A percentile compares a stretch with the other conserved stretches of the same genome.
Conservation (phyloP, 1,140 invertebrate species). For the Macrostomum lignano region DNA sequence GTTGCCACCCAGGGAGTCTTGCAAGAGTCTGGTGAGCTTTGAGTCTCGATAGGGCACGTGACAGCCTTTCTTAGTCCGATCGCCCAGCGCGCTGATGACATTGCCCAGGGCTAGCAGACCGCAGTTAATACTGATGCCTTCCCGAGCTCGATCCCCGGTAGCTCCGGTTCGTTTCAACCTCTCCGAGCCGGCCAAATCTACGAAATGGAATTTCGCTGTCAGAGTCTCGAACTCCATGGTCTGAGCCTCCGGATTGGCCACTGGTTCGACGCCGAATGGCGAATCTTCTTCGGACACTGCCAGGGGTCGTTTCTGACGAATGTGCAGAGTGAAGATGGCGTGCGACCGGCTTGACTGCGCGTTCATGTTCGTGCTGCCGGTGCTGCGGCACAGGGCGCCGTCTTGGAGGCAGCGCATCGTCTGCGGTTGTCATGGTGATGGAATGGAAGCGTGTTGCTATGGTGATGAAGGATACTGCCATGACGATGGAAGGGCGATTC, state of each 20-base stretch:
- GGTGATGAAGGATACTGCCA: no score
- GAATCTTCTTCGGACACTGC: no score
- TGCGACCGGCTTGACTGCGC: slow-evolving; percentile 51
- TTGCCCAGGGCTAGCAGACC: slow-evolving; percentile 44
- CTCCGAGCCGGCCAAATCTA: slow-evolving; percentile 32
- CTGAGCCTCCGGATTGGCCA: slow-evolving; percentile 9
- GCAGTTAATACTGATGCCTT: slow-evolving; percentile 33
- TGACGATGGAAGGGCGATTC: no score
- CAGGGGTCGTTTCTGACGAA: slow-evolving; percentile 15
- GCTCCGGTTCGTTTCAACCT: slow-evolving; percentile 31
- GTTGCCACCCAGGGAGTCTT: slow-evolving; percentile 78
- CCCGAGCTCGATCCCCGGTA: slow-evolving; percentile 31
- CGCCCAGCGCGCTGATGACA: slow-evolving; percentile 30
- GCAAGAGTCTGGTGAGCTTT: slow-evolving; percentile 32
- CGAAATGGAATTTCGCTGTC: slow-evolving; percentile 32
- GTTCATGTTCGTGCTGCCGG: slow-evolving; percentile 61
- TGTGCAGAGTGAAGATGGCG: slow-evolving; percentile 49
- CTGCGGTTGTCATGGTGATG: background rate
- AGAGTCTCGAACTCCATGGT: slow-evolving; percentile 27
- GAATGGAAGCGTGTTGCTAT: background rate
- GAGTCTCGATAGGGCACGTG: slow-evolving; percentile 33
- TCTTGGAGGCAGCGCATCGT: slow-evolving; percentile 31
- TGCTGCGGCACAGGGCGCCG: slow-evolving; percentile 42
- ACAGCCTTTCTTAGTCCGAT: slow-evolving; percentile 21
- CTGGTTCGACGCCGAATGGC: background rate